Conservation (phyloP, 2,113 vertebrate genomes). For the Neolamprologus caudopunctatus region DNA sequence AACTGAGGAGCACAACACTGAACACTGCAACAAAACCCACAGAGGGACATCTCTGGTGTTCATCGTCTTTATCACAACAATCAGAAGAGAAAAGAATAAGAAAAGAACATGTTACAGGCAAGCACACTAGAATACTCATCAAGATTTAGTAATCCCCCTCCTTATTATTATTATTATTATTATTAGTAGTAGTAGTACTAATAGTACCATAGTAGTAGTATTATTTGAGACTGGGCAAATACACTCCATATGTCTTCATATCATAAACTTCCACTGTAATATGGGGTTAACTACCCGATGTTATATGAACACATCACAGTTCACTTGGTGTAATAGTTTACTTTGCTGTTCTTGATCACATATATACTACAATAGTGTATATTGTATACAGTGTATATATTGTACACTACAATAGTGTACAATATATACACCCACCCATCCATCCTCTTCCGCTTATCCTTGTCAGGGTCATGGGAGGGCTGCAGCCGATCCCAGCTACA, state of each 20-base stretch:
- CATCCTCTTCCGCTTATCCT: background rate
- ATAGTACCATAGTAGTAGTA: background rate
- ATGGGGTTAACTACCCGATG: background rate
- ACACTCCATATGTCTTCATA: background rate
- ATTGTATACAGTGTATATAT: too few species aligned
- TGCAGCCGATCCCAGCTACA: background rate
- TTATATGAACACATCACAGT: background rate
- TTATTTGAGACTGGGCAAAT: background rate
- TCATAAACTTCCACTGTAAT: background rate
- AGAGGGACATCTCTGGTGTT: background rate
- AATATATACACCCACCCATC: background rate
- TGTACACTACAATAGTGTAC: too few species aligned
- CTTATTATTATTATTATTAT: fast-evolving
- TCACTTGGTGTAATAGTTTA: background rate
- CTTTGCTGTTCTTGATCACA: background rate
- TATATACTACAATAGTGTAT: too few species aligned
- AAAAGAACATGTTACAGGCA: background rate
- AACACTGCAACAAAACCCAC: background rate
- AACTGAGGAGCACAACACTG: constrained; percentile 4
- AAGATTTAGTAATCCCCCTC: background rate
- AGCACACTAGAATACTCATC: background rate
- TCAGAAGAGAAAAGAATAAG: background rate
- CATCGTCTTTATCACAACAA: background rate
- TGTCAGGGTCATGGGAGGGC: fast-evolving
- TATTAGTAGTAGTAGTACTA: background rate